These are phyloP conservation scores for Trissolcus basalis DNA, from an alignment of 1,140 invertebrate species.

Conservation along the genomic window DNA sequence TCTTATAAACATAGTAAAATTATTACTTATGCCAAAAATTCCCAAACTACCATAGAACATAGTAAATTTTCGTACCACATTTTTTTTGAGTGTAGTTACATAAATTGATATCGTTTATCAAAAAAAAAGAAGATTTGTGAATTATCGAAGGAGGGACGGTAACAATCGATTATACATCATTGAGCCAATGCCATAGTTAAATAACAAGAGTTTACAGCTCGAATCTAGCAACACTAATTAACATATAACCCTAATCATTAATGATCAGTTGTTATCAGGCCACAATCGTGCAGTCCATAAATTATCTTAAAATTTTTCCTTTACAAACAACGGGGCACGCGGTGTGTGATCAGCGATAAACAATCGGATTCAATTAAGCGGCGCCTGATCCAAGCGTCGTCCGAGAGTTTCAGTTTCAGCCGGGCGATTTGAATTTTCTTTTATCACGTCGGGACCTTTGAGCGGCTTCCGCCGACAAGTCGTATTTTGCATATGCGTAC, in stretches of 20 bases:
- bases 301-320: slow-evolving; percentile 11
- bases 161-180: too few relatives aligned
- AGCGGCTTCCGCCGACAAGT: slow-evolving; percentile 56
- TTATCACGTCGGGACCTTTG: slow-evolving; percentile 54
- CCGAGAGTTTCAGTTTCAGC: slow-evolving; percentile 36
- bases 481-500: slow-evolving; percentile 58
- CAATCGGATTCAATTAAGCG: slow-evolving; percentile 43
- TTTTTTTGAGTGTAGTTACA: too few relatives aligned
- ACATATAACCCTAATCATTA: slow-evolving; percentile 21
- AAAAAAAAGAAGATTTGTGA: too few relatives aligned
- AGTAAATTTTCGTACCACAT: too few relatives aligned
- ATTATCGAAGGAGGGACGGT: too few relatives aligned
- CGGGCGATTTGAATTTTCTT: slow-evolving; percentile 46
- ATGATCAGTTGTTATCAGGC: slow-evolving; percentile 16
- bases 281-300: slow-evolving; percentile 13
- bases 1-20: too few relatives aligned
- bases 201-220: background rate
- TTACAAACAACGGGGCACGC: slow-evolving; percentile 5
- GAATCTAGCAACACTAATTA: slow-evolving; percentile 3
- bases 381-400: slow-evolving; percentile 1
- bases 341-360: slow-evolving; percentile 37
- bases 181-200: too few relatives aligned
- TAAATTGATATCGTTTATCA: too few relatives aligned
- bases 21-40: too few relatives aligned
- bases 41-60: too few relatives aligned